Percentiles rank a stretch among this genome's conserved stretches.
phyloP scores from a whole-genome alignment of 1,140 invertebrate species.

The Caenorhabditis elegans region DNA sequence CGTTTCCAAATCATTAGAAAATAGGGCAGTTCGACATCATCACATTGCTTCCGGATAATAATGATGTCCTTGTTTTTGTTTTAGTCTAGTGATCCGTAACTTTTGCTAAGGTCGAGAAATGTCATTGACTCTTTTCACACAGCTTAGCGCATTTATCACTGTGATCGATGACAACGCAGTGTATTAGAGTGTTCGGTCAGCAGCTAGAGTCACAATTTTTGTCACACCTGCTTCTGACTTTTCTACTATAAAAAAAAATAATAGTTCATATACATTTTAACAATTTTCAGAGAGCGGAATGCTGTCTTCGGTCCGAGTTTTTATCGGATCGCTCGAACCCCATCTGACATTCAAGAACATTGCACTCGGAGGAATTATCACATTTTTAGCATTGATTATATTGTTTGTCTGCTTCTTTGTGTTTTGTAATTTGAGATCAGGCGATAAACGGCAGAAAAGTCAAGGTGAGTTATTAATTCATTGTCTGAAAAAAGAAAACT shows the following conservation, averaged over 20 bases:
- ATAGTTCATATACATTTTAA: too few species aligned
- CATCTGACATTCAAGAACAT: constrained; percentile 19
- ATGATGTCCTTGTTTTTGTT: constrained; percentile 23
- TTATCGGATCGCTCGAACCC: not conserved
- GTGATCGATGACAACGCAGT: not conserved
- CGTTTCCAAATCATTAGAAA: not conserved
- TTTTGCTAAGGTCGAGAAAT: not conserved
- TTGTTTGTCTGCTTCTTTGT: not conserved
- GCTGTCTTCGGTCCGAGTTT: not conserved
- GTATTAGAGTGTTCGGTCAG: not conserved
- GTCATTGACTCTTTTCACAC: not conserved
- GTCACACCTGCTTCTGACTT: too few species aligned
- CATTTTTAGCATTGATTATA: not conserved
- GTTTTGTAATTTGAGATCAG: not conserved
- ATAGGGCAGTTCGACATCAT: not conserved
- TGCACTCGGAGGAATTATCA: not conserved
- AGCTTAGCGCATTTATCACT: not conserved
- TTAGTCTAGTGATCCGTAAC: constrained; percentile 11
- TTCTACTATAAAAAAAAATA: too few species aligned
- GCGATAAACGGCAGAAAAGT: not conserved
- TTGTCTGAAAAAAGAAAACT: too few species aligned
- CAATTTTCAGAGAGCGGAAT: not conserved
- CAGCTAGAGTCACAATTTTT: not conserved
- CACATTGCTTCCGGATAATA: not conserved
- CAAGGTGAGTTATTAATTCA: constrained; percentile 2